A percentile compares a stretch with the other conserved stretches of the same genome.
phyloP scores from a whole-genome alignment of 2,113 vertebrate species.

The Morphnarchus princeps region DNA sequence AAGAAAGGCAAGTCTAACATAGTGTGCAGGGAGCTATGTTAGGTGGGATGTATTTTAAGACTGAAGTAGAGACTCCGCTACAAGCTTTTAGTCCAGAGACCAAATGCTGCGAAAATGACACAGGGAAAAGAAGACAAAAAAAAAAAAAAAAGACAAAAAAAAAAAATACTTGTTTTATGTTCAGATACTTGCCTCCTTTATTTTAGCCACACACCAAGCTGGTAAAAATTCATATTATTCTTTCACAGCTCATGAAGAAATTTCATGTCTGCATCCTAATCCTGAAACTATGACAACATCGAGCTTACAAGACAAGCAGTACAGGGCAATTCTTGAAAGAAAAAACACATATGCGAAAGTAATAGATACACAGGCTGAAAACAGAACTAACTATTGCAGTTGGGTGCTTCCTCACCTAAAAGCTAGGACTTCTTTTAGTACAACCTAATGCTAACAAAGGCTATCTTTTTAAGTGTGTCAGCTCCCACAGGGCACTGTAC shows the following conservation, averaged over 20 bases:
- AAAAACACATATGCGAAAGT: not conserved
- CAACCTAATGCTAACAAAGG: not conserved
- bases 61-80: not conserved
- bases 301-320: not conserved
- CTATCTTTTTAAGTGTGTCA: not conserved
- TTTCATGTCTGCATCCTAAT: not conserved
- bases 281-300: not conserved
- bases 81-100: not conserved
- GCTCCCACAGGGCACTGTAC: not conserved
- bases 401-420: not conserved
- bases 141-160: too few relatives aligned
- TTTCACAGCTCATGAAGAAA: not conserved
- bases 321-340: not conserved
- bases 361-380: not conserved
- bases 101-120: not conserved
- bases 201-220: not conserved
- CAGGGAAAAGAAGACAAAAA: too few relatives aligned
- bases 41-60: not conserved
- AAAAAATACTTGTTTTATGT: not conserved
- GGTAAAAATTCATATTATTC: not conserved
- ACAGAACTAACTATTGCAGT: not conserved
- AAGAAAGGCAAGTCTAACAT: not conserved
- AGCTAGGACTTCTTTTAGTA: not conserved
- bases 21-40: not conserved
- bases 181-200: not conserved